Percentiles rank a stretch among this genome's conserved stretches.
These are phyloP conservation scores for Drosophila silvestris DNA, from an alignment of 2,888 invertebrate species.

Conservation along the genomic window DNA sequence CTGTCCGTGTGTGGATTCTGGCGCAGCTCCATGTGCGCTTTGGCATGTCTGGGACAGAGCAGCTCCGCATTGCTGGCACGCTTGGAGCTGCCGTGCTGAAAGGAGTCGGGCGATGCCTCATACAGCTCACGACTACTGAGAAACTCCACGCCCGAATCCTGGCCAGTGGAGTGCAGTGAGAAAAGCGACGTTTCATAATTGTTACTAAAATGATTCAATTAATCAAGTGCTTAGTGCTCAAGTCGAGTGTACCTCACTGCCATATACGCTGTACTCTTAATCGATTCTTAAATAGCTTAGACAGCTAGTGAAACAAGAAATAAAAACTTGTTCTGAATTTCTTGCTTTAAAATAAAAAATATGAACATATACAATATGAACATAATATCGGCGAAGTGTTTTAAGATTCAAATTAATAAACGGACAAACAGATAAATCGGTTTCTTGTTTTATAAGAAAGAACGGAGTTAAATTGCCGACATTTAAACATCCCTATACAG, in stretches of 20 bases:
- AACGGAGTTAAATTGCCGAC: not conserved
- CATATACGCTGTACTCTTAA: not conserved
- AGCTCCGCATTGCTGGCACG: constrained; percentile 64
- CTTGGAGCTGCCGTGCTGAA: constrained; percentile 68
- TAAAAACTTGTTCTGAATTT: not conserved
- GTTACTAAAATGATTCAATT: constrained; percentile 41
- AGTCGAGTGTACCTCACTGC: not conserved
- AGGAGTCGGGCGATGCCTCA: constrained; percentile 83
- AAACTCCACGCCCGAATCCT: constrained; percentile 91
- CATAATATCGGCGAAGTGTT: not conserved
- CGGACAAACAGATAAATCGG: not conserved
- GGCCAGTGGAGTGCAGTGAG: constrained; percentile 92
- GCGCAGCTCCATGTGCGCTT: constrained; percentile 72
- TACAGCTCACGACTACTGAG: constrained; percentile 83
- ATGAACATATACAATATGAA: too few relatives aligned
- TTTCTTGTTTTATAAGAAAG: not conserved
- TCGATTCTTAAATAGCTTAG: not conserved
- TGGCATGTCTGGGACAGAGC: constrained; percentile 81
- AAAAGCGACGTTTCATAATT: constrained; percentile 90
- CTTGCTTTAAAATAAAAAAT: not conserved
- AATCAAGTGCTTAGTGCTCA: not conserved
- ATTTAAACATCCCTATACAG: not conserved
- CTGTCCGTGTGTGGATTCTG: constrained; percentile 80
- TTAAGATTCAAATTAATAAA: not conserved
- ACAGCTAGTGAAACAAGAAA: not conserved